Percentiles rank a stretch among this genome's conserved stretches.
Evolutionary conservation across 53 echinoderm and acorn worm species (phyloP).

Genomic region (Holothuria leucospilota): DNA sequence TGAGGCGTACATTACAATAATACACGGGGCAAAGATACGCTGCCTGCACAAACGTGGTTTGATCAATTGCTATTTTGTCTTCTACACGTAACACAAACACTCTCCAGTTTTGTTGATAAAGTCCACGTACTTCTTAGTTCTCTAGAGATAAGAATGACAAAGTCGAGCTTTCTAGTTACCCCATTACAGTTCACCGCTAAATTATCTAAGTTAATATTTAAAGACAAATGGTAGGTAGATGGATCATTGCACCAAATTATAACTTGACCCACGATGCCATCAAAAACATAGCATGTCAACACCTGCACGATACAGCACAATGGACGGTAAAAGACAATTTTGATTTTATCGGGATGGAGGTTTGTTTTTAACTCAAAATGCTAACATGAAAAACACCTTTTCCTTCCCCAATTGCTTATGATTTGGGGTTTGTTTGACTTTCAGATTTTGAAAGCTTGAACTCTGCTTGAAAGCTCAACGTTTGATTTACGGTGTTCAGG

Average conservation of each 20-base stretch:
- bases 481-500: conserved; percentile 30
- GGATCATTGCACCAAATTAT: conserved; percentile 23
- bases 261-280: too few relatives aligned
- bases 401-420: conserved; percentile 12
- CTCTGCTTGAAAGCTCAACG: conserved; percentile 25
- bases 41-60: conserved; percentile 28
- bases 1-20: too few relatives aligned
- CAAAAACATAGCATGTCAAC: too few relatives aligned
- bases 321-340: too few relatives aligned
- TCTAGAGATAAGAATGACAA: conserved; percentile 43
- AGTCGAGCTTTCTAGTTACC: conserved; percentile 3
- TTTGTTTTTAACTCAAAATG: conserved; percentile 22
- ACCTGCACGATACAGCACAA: too few relatives aligned
- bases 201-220: conserved; percentile 38
- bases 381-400: conserved; percentile 26
- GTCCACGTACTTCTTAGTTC: conserved; percentile 31
- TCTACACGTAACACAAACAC: conserved; percentile 43
- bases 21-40: neutral
- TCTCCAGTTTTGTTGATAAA: conserved; percentile 43
- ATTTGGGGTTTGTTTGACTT: conserved; percentile 44
- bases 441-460: conserved; percentile 29
- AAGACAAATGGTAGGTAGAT: conserved; percentile 23
- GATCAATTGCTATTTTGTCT: conserved; percentile 44
- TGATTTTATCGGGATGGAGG: too few relatives aligned
- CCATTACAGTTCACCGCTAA: conserved; percentile 25